Conservation (phyloP, 2,113 vertebrate species). For the Synodontis membranacea region DNA sequence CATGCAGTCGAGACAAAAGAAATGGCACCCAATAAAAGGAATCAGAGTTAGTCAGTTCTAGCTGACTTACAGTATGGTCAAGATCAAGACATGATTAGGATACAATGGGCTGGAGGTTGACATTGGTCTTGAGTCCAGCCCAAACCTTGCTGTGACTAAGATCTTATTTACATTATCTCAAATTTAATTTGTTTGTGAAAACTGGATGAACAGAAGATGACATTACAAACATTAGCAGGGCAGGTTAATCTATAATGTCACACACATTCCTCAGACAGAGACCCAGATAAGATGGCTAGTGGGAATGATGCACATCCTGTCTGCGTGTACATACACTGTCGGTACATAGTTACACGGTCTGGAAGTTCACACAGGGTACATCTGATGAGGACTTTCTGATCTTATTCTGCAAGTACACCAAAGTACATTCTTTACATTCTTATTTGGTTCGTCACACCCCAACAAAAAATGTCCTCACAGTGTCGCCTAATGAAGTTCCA, state of each 20-base stretch:
- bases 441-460: neutral
- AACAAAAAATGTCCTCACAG: conserved; percentile 18
- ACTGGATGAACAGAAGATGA: neutral
- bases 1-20: neutral
- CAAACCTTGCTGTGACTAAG: neutral
- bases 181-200: neutral
- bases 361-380: neutral
- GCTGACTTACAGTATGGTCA: neutral
- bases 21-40: neutral
- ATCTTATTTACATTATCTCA: neutral
- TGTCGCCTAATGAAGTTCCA: conserved; percentile 6
- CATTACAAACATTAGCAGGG: neutral
- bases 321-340: conserved; percentile 2
- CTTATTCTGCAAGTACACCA: conserved; percentile 10
- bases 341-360: neutral
- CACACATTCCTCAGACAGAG: conserved; percentile 39
- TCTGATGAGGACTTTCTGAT: neutral
- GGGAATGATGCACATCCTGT: conserved; percentile 37
- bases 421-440: conserved; percentile 32
- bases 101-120: neutral
- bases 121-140: neutral
- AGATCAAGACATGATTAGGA: neutral
- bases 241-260: conserved; percentile 31
- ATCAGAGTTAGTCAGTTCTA: neutral
- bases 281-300: conserved; percentile 33